These are phyloP conservation scores for Cheilosia urbana DNA, from an alignment of 2,888 invertebrate genomes.

Conservation along the genomic window DNA sequence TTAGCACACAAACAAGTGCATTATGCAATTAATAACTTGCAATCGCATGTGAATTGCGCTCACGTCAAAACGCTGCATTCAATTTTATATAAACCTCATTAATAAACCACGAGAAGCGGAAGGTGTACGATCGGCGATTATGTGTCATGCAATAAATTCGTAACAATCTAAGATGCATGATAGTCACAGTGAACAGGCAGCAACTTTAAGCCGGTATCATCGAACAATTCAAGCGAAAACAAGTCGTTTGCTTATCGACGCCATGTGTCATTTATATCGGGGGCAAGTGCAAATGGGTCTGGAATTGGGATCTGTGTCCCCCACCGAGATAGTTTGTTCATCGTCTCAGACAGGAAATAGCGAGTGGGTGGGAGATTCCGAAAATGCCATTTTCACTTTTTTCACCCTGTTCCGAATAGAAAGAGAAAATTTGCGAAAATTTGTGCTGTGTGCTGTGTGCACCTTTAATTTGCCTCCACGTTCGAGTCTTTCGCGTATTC, in stretches of 20 bases:
- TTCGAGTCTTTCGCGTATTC: conserved; percentile 8
- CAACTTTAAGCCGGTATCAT: conserved; percentile 17
- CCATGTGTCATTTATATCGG: conserved; percentile 10
- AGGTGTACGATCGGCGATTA: neutral
- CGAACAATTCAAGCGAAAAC: conserved; percentile 21
- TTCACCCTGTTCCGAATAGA: conserved; percentile 2
- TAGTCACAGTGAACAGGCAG: conserved; percentile 3
- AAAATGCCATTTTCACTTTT: conserved; percentile 38
- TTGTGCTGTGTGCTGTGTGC: conserved; percentile 4
- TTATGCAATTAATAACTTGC: conserved; percentile 49
- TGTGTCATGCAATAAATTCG: conserved; percentile 37
- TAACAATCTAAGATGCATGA: conserved; percentile 28
- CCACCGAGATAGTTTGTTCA: neutral
- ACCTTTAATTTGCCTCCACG: conserved; percentile 66
- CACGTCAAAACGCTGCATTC: neutral
- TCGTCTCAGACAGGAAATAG: neutral
- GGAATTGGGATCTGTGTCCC: neutral
- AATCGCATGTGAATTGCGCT: conserved; percentile 36
- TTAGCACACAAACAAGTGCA: conserved; percentile 26
- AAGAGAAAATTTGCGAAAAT: conserved; percentile 49
- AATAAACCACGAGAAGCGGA: conserved; percentile 45
- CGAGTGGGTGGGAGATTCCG: conserved; percentile 16
- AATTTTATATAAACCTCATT: conserved; percentile 36
- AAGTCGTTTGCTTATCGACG: conserved; percentile 18
- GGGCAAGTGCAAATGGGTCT: conserved; percentile 11